Percentiles rank a stretch among this genome's conserved stretches.
Evolutionary conservation across 1,140 invertebrate species (phyloP).

Genomic region (Lamellibrachia luymesi): DNA sequence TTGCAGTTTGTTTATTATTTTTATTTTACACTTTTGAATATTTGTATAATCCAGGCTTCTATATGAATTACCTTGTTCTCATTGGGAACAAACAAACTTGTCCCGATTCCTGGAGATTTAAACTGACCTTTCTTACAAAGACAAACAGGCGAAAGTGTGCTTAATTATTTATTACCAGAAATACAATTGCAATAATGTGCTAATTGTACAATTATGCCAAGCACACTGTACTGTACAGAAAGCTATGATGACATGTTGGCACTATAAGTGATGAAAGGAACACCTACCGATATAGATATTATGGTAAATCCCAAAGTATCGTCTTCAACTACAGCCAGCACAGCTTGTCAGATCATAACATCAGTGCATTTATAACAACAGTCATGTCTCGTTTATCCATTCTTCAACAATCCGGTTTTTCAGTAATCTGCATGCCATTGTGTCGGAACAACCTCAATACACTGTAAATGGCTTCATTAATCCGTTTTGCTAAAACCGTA

Average conservation of each 20-base stretch:
- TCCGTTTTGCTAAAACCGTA: too few species aligned
- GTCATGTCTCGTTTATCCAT: too few species aligned
- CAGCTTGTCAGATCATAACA: neutral
- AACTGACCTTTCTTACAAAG: neutral
- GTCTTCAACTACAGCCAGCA: neutral
- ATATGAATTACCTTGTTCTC: too few species aligned
- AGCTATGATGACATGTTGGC: neutral
- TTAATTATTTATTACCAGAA: constrained; percentile 1
- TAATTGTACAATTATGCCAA: neutral
- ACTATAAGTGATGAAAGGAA: neutral
- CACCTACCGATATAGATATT: neutral
- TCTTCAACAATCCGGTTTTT: too few species aligned
- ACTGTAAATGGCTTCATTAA: too few species aligned
- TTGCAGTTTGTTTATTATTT: too few species aligned
- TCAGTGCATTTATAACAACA: too few species aligned
- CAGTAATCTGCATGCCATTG: too few species aligned
- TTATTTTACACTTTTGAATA: too few species aligned
- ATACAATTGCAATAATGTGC: neutral
- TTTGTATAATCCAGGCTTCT: too few species aligned
- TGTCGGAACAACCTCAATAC: too few species aligned
- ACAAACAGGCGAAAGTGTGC: neutral
- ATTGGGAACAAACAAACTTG: too few species aligned
- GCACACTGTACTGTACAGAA: neutral
- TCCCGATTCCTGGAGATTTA: neutral
- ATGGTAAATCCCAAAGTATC: neutral